A percentile compares a stretch with the other conserved stretches of the same genome.
Conservation (phyloP, 2,797 vertebrate species). For the Meda fulgida region DNA sequence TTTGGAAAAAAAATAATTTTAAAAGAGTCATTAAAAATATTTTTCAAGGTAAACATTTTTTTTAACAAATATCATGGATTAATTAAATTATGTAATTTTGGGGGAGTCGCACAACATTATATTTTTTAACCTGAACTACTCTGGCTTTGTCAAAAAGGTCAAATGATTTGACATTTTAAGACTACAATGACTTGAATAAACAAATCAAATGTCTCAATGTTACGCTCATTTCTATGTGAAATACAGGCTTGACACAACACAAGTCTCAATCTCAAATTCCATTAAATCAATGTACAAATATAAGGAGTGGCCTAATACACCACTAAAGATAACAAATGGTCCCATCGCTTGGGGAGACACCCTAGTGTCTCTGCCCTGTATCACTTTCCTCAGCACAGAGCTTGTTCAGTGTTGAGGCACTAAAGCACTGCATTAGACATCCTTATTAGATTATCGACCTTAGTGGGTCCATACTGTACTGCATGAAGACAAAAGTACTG, state of each 20-base stretch:
- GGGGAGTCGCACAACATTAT: not conserved
- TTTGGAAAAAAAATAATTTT: not conserved
- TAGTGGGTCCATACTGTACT: constrained; percentile 31
- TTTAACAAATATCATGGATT: not conserved
- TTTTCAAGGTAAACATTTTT: not conserved
- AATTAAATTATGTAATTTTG: not conserved
- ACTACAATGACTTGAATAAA: not conserved
- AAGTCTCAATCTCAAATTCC: constrained; percentile 18
- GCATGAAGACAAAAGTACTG: constrained; percentile 39
- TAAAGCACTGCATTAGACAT: constrained; percentile 44
- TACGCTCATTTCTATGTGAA: not conserved
- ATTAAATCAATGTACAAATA: constrained; percentile 16
- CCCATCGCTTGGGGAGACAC: constrained; percentile 35
- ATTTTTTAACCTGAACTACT: not conserved
- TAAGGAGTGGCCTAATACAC: constrained; percentile 27
- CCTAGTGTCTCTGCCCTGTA: constrained; percentile 28
- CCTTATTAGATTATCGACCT: constrained; percentile 53
- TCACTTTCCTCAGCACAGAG: constrained; percentile 35
- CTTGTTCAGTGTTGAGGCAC: constrained; percentile 23
- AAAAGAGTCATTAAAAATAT: not conserved
- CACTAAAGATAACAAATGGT: constrained; percentile 41
- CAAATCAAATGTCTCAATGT: not conserved
- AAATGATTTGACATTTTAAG: not conserved
- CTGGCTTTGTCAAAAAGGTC: not conserved
- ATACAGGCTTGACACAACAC: not conserved